Conservation (phyloP, 2,888 invertebrate genomes). For the Amiota communis region DNA sequence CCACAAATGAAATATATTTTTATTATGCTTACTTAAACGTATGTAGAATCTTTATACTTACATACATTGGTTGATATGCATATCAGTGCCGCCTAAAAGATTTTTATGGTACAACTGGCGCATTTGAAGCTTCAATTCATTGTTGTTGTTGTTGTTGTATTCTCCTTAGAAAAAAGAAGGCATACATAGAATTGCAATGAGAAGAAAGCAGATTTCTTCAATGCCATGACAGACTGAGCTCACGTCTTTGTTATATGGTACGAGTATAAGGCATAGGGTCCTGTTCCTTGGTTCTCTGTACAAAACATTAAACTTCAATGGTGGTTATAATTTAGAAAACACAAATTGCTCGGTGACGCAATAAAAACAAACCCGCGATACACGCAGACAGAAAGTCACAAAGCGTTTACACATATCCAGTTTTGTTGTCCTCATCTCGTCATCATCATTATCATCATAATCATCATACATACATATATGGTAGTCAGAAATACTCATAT, state of each 20-base stretch:
- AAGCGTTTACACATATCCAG: neutral
- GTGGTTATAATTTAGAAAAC: slow-evolving; percentile 30
- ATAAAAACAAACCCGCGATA: slow-evolving; percentile 14
- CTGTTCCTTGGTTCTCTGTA: neutral
- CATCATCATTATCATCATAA: neutral
- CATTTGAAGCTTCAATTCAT: neutral
- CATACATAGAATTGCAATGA: slow-evolving; percentile 21
- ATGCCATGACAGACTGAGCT: neutral
- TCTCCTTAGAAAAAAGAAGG: neutral
- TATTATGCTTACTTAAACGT: slow-evolving; percentile 20
- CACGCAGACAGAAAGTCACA: neutral
- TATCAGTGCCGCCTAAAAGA: slow-evolving; percentile 25
- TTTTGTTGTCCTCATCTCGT: neutral
- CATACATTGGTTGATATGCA: neutral
- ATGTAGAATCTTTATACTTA: neutral
- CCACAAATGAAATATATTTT: slow-evolving; percentile 22
- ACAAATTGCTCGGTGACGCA: slow-evolving; percentile 19
- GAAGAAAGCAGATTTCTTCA: slow-evolving; percentile 22
- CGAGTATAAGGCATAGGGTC: neutral
- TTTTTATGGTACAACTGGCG: slow-evolving; percentile 4
- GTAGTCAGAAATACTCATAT: neutral
- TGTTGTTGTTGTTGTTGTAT: too few species aligned
- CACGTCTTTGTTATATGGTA: neutral
- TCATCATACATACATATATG: slow-evolving; percentile 4
- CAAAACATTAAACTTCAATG: slow-evolving; percentile 31